Conservation (phyloP, 2,797 vertebrate genomes). For the Lycodopsis pacificus region DNA sequence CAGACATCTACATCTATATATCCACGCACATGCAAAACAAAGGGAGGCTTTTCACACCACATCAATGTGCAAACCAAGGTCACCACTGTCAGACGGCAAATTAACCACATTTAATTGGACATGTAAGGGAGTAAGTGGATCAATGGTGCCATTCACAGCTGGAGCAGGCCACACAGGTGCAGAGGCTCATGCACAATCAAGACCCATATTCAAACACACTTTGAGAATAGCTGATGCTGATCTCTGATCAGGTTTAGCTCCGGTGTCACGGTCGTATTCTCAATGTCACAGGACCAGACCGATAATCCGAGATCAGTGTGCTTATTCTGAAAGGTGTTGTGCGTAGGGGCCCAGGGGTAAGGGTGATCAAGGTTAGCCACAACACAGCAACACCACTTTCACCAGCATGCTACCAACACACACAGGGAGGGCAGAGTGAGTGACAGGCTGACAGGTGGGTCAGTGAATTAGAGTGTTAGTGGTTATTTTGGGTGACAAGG, state of each 20-base stretch:
- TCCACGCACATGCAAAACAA: constrained; percentile 83
- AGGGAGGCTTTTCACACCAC: constrained; percentile 79
- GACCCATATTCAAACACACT: constrained; percentile 70
- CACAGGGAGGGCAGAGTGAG: constrained; percentile 68
- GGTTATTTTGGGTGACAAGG: constrained; percentile 78
- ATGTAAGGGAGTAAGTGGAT: constrained; percentile 76
- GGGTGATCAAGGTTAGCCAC: constrained; percentile 54
- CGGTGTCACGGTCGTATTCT: constrained; percentile 43
- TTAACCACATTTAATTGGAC: constrained; percentile 75
- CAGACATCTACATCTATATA: constrained; percentile 68
- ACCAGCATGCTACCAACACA: constrained; percentile 86
- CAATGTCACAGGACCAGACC: constrained; percentile 60
- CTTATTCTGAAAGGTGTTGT: constrained; percentile 71
- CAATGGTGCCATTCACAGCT: constrained; percentile 71
- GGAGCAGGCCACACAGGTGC: constrained; percentile 62
- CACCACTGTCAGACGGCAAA: constrained; percentile 75
- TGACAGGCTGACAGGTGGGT: constrained; percentile 66
- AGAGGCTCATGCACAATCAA: constrained; percentile 67
- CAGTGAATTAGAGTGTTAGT: constrained; percentile 83
- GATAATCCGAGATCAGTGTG: constrained; percentile 64
- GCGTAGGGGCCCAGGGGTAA: constrained; percentile 65
- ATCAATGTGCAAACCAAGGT: constrained; percentile 89
- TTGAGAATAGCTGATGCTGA: constrained; percentile 68
- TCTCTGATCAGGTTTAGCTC: constrained; percentile 69
- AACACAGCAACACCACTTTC: constrained; percentile 71